These are phyloP conservation scores for Poecilia wingei DNA, from an alignment of 2,797 vertebrate species.

Conservation along the genomic window DNA sequence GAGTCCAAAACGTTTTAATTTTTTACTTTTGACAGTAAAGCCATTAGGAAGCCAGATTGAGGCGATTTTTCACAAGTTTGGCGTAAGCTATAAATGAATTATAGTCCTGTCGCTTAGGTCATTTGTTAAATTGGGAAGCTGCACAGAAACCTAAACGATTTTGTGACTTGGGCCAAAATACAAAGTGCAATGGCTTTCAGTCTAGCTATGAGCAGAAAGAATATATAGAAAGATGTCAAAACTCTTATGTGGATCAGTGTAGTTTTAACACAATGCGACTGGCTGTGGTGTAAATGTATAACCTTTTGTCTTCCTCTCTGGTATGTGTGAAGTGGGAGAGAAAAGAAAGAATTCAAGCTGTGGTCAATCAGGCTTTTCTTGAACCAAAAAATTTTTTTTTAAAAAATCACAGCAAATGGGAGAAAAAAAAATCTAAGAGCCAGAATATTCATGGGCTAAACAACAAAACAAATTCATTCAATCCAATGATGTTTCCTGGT, in stretches of 20 bases:
- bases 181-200: constrained; percentile 10
- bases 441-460: constrained; percentile 50
- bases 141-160: constrained; percentile 1
- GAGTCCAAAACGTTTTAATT: constrained; percentile 3
- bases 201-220: constrained; percentile 16
- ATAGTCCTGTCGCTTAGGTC: neutral
- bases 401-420: constrained; percentile 64
- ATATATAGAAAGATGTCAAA: constrained; percentile 11
- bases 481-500: constrained; percentile 44
- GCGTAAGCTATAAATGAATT: neutral
- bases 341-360: constrained; percentile 42
- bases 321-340: constrained; percentile 21
- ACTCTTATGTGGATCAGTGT: constrained; percentile 8
- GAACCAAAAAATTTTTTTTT: constrained; percentile 28
- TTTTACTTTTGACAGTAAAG: constrained; percentile 10
- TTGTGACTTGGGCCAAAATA: constrained; percentile 21
- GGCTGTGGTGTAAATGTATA: constrained; percentile 8
- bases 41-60: neutral
- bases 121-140: neutral
- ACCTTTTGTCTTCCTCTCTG: constrained; percentile 29
- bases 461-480: constrained; percentile 55
- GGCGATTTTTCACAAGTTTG: constrained; percentile 1
- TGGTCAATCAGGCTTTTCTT: constrained; percentile 53
- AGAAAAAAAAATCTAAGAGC: constrained; percentile 26
- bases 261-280: constrained; percentile 27